Base-by-base conservation (phyloP, 1,140 invertebrate species). In the Cydia splendana region DNA sequence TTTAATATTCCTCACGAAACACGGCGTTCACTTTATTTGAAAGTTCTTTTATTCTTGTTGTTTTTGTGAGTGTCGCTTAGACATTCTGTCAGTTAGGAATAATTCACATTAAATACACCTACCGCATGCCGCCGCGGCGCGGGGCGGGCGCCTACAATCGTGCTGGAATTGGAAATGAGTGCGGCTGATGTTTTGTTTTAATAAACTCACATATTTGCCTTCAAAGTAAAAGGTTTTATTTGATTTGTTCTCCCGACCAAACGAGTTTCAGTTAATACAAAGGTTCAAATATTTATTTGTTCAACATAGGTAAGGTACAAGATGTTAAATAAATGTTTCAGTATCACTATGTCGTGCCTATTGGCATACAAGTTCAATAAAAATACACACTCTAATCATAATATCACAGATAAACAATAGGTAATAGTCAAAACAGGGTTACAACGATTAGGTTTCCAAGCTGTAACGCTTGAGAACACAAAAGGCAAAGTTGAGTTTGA, bases 61-160 rank as follows among this genome's bases (percentile, higher is more conserved):
- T 90, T 87, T 87, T 87, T 88, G 87, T 82, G 78, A 78, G 76
- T 86, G 80, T 86, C 84, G 83, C 81, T 90, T 88, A 89, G 86
- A 90, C 84, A 88, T 90, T 89, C 88, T 87, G 88, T 91, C 90
- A 90, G 85, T 85, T 84, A 78, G 79, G 85, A 85, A 88, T 91
- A 89, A 91, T 91, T 91, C 86, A 90, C 88, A 91, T 91, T 90
- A 91, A 89, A 89, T 88, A 91, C 87, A 88, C 87, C 89, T 87
- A 87, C 87, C 87, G 86, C 87, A 91, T 92, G 87, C 77, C 86
- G 82, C 80, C 86, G 82, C 79, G 82, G 75, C 80, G 82, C 87
- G 34, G n/a, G 67, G 67, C 67, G 67, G 38, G 38, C 38, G 34
- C 30, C 67, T 81, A 67, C 83, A 79, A 80, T 82, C 82, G 81